Base-by-base conservation (phyloP, 2,797 vertebrate genomes). In the Gymnocypris eckloni region DNA sequence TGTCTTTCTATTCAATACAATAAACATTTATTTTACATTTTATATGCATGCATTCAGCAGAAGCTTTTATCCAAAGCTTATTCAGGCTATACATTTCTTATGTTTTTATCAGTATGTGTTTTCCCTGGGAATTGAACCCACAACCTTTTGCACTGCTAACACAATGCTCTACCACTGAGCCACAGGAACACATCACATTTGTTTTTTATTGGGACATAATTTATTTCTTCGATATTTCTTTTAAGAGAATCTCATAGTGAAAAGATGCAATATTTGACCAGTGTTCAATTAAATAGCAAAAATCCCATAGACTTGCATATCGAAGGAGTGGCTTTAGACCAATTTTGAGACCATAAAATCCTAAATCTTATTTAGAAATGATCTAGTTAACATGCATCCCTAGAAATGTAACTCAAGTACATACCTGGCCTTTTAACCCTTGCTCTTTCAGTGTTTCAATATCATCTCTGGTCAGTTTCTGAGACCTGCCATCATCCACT, bases 401-500 rank as follows among this genome's bases (percentile, higher is more conserved):
- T 12, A 61, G 59, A 61, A n/a, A 25, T 4, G 0, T 5, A 1
- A 28, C n/a, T 64, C 25, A 28, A 13, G 59, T 64, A 66, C 90
- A 94, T 48, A 99, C 98, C 98, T 99, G 96, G 91, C 97, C 97
- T 95, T 97, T 98, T 91, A 97, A 95, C 89, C 98, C 98, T 93
- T 99, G 96, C 93, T 97, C 98, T 95, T 99, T 99, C 81, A 99
- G 94, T 69, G 95, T 96, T 93, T 99, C 98, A 48, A 99, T 99
- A 92, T 99, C 98, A 86, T 99, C 98, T 89, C 97, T 96, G 91
- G 97, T 99, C 83, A 99, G 96, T 94, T 97, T 99, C 92, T 99
- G 98, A 59, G 98, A 99, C 92, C 96, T 98, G 28, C 98, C 98
- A 93, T 99, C 98, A 83, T 99, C 98, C 71, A 98, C 90, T 88